A percentile compares a stretch with the other conserved stretches of the same genome.
phyloP scores from a whole-genome alignment of 2,888 invertebrate species.

The Drosophila glabriapex region DNA sequence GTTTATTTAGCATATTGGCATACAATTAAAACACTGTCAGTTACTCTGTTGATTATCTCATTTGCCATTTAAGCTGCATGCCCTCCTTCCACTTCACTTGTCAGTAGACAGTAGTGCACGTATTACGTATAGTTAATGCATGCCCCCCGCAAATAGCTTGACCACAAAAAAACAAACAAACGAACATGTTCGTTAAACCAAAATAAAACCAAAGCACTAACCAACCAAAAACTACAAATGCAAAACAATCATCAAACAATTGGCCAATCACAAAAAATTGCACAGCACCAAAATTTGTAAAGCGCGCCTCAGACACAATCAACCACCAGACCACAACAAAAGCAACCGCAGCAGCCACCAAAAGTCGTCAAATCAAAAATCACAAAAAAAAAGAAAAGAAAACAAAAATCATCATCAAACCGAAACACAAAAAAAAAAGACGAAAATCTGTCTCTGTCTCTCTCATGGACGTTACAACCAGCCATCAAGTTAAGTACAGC shows the following conservation, averaged over 20 bases:
- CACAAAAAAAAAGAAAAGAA: constrained; percentile 13
- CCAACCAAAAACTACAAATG: constrained; percentile 9
- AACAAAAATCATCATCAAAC: constrained; percentile 21
- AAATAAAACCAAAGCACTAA: constrained; percentile 4
- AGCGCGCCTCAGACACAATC: constrained; percentile 20
- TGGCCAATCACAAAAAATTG: constrained; percentile 48
- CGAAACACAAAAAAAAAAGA: constrained; percentile 10
- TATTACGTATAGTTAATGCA: constrained; percentile 25
- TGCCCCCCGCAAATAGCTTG: constrained; percentile 17
- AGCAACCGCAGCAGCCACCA: constrained; percentile 34
- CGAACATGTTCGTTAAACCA: background rate
- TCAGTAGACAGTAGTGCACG: constrained; percentile 33
- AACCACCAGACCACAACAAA: constrained; percentile 27
- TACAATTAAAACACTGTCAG: constrained; percentile 9
- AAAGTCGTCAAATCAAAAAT: constrained; percentile 24
- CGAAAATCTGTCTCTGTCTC: constrained; percentile 31
- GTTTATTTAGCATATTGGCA: constrained; percentile 21
- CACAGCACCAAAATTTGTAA: constrained; percentile 31
- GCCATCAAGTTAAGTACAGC: constrained; percentile 18
- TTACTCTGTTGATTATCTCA: constrained; percentile 42
- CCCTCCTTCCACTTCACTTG: constrained; percentile 8
- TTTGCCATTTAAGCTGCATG: constrained; percentile 33
- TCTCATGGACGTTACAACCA: constrained; percentile 30
- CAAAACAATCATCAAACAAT: constrained; percentile 46
- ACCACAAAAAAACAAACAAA: background rate